These are phyloP conservation scores for Crotalus horridus DNA, from an alignment of 2,113 vertebrate species.

Conservation along the genomic window DNA sequence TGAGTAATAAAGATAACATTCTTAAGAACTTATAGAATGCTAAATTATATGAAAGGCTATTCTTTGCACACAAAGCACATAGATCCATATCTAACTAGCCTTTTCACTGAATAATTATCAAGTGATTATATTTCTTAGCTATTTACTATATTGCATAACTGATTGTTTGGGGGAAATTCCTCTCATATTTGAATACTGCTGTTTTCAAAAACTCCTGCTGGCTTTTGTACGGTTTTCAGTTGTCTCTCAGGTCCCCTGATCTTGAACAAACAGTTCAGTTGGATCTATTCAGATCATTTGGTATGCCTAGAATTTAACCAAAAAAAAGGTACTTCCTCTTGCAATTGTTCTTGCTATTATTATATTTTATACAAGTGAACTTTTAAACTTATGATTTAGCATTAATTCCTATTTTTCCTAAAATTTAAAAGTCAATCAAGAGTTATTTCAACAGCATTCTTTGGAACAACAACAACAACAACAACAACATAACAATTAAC, in stretches of 20 bases:
- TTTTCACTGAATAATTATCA: constrained; percentile 3
- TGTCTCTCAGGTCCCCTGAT: not conserved
- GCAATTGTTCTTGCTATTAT: not conserved
- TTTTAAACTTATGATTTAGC: not conserved
- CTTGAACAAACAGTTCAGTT: not conserved
- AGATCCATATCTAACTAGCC: not conserved
- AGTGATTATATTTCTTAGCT: not conserved
- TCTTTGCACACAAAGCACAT: constrained; percentile 7
- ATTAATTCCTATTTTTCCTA: not conserved
- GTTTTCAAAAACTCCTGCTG: not conserved
- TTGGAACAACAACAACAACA: not conserved
- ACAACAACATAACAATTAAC: too few species aligned
- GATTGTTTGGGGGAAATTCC: not conserved
- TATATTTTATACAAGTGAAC: not conserved
- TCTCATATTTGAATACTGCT: not conserved
- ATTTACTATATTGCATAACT: not conserved
- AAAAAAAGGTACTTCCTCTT: not conserved
- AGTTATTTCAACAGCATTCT: not conserved
- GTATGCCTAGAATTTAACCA: not conserved
- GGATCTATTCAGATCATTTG: not conserved
- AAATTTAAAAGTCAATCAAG: not conserved
- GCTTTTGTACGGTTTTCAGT: not conserved
- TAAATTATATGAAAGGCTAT: not conserved
- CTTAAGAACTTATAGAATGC: constrained; percentile 6
- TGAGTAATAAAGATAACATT: constrained; percentile 41